Percentiles rank a stretch among this genome's conserved stretches.
phyloP scores from a whole-genome alignment of 2,797 vertebrate species.

The Luscinia megarhynchos region DNA sequence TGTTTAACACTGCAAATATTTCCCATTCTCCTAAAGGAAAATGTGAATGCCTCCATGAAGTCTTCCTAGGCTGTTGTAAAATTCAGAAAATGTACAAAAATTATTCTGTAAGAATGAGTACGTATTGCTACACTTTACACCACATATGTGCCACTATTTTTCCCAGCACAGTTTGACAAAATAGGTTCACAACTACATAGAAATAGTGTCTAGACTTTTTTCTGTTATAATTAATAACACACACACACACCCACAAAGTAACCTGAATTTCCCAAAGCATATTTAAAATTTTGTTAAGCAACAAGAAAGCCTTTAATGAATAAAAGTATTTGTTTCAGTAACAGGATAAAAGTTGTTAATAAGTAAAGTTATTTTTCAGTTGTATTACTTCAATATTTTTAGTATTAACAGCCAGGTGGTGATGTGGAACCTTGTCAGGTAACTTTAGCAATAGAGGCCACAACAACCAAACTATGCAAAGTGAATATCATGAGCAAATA shows the following conservation, averaged over 20 bases:
- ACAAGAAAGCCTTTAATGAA: background rate
- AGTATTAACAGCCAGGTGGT: background rate
- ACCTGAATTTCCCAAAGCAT: background rate
- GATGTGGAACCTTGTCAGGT: background rate
- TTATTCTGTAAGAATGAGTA: background rate
- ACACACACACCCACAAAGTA: background rate
- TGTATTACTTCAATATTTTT: background rate
- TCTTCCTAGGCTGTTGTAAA: background rate
- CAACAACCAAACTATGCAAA: fast-evolving
- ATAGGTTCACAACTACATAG: background rate
- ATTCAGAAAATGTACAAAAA: background rate
- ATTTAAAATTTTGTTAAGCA: background rate
- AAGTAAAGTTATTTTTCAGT: background rate
- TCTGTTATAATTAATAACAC: background rate
- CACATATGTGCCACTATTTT: background rate
- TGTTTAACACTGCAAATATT: background rate
- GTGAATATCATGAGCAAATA: background rate
- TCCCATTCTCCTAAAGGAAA: background rate
- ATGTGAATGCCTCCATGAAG: background rate
- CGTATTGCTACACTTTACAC: background rate
- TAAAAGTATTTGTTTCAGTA: background rate
- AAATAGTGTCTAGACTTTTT: background rate
- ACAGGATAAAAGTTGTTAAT: background rate
- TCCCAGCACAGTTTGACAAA: background rate
- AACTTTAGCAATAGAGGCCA: background rate